Conservation (phyloP, 1,140 invertebrate genomes). For the Agrilus planipennis region DNA sequence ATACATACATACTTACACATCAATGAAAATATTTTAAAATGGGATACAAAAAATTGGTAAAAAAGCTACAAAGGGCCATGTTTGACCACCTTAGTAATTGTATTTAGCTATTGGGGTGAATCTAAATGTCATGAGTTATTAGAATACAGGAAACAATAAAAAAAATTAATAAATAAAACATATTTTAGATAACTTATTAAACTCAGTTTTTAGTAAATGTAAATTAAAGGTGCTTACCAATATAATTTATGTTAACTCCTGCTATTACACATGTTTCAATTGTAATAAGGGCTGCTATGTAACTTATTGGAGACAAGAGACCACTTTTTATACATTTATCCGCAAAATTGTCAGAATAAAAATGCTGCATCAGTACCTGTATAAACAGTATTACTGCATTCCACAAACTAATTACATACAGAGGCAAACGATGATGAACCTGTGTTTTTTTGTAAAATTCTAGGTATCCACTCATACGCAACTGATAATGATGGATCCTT, state of each 20-base stretch:
- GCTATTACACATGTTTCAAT: slow-evolving; percentile 43
- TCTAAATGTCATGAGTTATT: not conserved
- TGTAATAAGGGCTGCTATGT: slow-evolving; percentile 42
- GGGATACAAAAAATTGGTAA: too few relatives aligned
- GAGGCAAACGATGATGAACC: slow-evolving; percentile 43
- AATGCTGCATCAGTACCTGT: slow-evolving; percentile 49
- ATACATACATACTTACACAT: too few relatives aligned
- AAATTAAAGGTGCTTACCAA: slow-evolving; percentile 44
- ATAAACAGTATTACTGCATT: slow-evolving; percentile 44
- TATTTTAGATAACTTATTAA: not conserved
- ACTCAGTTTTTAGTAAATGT: too few relatives aligned
- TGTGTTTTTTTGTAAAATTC: slow-evolving; percentile 53
- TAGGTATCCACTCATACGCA: slow-evolving; percentile 49
- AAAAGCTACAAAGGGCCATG: too few relatives aligned
- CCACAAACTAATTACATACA: slow-evolving; percentile 52
- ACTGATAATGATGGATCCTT: slow-evolving; percentile 42
- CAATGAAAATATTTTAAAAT: too few relatives aligned
- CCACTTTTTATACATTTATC: slow-evolving; percentile 42
- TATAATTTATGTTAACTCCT: slow-evolving; percentile 44
- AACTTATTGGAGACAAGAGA: slow-evolving; percentile 44
- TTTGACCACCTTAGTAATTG: too few relatives aligned
- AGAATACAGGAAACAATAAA: not conserved
- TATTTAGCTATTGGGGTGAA: too few relatives aligned
- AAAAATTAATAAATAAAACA: not conserved
- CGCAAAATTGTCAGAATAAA: slow-evolving; percentile 45